These are phyloP conservation scores for Psephotus haematonotus DNA, from an alignment of 2,113 vertebrate species.

Conservation along the genomic window DNA sequence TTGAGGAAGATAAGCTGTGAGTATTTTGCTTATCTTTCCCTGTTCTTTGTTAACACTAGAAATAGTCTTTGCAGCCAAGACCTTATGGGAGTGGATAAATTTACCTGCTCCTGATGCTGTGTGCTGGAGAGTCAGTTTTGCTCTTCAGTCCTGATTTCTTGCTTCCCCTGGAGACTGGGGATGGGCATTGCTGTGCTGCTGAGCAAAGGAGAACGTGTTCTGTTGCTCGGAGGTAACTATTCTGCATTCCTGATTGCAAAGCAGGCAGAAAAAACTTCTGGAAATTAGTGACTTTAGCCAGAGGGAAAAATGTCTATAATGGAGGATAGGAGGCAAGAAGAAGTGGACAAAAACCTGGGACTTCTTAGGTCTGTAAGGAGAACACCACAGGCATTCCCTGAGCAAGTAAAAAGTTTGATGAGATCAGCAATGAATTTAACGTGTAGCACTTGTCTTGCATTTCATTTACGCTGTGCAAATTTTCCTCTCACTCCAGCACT, in stretches of 20 bases:
- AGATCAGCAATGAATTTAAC: neutral
- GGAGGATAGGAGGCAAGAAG: neutral
- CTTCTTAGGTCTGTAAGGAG: neutral
- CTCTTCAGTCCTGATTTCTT: neutral
- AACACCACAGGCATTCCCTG: neutral
- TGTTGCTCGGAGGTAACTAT: neutral
- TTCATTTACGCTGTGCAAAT: neutral
- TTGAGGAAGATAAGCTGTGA: slow-evolving; percentile 98
- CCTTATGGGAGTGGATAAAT: neutral
- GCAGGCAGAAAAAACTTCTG: neutral
- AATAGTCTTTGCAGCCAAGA: neutral
- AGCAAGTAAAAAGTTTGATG: neutral
- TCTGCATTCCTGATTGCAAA: neutral
- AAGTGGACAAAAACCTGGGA: neutral
- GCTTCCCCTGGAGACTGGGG: neutral
- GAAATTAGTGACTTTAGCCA: neutral
- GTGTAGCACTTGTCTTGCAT: neutral
- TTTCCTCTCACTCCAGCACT: neutral
- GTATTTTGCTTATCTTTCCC: slow-evolving; percentile 40
- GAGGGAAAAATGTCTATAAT: neutral
- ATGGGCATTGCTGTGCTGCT: neutral
- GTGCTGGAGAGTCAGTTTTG: neutral
- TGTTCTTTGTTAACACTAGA: neutral
- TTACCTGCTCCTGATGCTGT: neutral
- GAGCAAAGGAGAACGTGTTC: neutral